Base-by-base conservation (phyloP, 2,888 invertebrate genomes). In the Labia minor region DNA sequence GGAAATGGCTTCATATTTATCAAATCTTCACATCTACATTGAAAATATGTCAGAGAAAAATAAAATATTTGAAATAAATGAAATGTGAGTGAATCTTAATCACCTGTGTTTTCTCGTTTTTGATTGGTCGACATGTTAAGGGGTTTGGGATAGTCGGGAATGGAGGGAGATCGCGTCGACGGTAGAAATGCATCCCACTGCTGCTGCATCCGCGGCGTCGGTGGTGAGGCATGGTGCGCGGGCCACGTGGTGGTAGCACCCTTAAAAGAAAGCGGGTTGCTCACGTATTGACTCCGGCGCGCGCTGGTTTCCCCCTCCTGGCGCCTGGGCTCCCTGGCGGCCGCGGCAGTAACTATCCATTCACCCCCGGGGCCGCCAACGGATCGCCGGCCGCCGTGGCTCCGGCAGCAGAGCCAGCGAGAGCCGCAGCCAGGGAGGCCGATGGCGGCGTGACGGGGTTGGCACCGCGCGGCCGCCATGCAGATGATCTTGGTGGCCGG, bases 401-500 rank as follows among this genome's bases (percentile, higher is more conserved):
- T 16, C 61, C 62, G 21, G 61, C 62, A 62, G 16, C 26, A 62
- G 21, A 49, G 19, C 49, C 62, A 61, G 66, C 49, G 14, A 11
- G 49, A 10, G 49, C 14, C 49, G 8, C 4, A n/a, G 49, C 66
- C 73, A 75, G 75, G 74, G 74, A 75, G 75, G 75, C 75, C 75
- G 72, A 75, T 73, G 74, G 73, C 76, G 71, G 74, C 74, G 74
- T 74, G 73, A 72, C 73, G 73, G 26, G 26, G 26, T 37, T 19
- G 19, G 19, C 19, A 18, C 16, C n/a, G 21, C 19, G 65, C 16
- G 49, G 69, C 63, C 68, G 77, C 74, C 76, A 78, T 78, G 78
- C 78, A 78, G 77, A 78, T 78, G 78, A 78, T 78, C 75, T 77
- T 78, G 75, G 78, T 78, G 75, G 78, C 78, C 75, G 78, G 78